These are phyloP conservation scores for Melinopterus prodromus DNA, from an alignment of 2,888 invertebrate species.

Conservation along the genomic window DNA sequence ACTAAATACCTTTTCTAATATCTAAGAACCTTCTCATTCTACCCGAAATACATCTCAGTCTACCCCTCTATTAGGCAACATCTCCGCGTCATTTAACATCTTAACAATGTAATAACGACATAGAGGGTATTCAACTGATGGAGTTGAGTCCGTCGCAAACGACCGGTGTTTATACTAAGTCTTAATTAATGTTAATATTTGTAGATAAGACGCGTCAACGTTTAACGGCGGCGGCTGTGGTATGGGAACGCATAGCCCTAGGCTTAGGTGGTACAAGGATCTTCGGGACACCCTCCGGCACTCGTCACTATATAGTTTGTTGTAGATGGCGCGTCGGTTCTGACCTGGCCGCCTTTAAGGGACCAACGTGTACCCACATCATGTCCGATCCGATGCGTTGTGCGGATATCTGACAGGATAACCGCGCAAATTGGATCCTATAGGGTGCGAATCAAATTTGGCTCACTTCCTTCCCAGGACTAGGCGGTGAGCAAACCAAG, in stretches of 20 bases:
- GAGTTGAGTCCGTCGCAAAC: background rate
- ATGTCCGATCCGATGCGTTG: constrained; percentile 7
- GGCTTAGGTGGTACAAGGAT: background rate
- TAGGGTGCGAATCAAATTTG: constrained; percentile 8
- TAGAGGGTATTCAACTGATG: background rate
- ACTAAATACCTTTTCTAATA: too few relatives aligned
- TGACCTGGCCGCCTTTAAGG: background rate
- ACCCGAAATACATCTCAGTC: too few relatives aligned
- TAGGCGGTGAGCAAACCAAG: background rate
- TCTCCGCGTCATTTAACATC: background rate
- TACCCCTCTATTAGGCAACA: too few relatives aligned
- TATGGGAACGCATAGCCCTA: background rate
- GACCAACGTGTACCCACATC: constrained; percentile 4
- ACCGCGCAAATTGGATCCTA: constrained; percentile 7
- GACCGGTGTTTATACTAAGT: constrained; percentile 18
- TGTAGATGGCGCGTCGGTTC: background rate
- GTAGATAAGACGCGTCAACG: constrained; percentile 9
- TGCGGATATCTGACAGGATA: constrained; percentile 17
- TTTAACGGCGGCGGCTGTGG: background rate
- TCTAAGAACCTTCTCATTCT: too few relatives aligned
- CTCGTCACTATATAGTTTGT: background rate
- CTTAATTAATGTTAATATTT: constrained; percentile 30
- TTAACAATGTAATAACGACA: background rate
- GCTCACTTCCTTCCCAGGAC: background rate
- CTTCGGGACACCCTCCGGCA: background rate